A percentile compares a stretch with the other conserved stretches of the same genome.
phyloP scores from a whole-genome alignment of 2,888 invertebrate genomes.

The Arrhopalites spinosus region DNA sequence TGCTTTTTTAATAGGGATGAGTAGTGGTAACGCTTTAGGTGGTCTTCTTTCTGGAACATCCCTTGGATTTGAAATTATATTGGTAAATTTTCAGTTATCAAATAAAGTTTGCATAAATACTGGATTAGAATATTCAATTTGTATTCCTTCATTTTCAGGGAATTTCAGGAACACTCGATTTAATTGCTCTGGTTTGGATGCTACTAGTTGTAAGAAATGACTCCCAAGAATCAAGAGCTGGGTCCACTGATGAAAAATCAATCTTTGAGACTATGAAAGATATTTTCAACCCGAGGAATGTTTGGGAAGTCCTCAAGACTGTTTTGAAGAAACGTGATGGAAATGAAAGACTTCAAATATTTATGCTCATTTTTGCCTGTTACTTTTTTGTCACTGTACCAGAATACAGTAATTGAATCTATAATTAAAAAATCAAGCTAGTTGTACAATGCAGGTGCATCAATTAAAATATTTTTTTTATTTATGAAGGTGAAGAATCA shows the following conservation, averaged over 20 bases:
- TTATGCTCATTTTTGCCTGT: constrained; percentile 22
- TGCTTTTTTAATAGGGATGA: constrained; percentile 56
- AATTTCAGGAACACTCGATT: constrained; percentile 11
- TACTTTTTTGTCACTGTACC: constrained; percentile 23
- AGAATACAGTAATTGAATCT: constrained; percentile 17
- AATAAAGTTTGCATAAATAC: too few species aligned
- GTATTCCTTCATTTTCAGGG: background rate
- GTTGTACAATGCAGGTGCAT: background rate
- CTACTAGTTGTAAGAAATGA: background rate
- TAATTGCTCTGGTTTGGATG: constrained; percentile 18
- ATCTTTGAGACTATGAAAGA: background rate
- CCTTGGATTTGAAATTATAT: background rate
- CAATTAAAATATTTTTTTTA: background rate
- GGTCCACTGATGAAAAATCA: background rate
- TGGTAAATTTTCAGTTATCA: background rate
- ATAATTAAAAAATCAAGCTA: too few species aligned
- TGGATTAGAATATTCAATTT: background rate
- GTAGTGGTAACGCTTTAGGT: constrained; percentile 20
- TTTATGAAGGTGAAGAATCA: constrained; percentile 48
- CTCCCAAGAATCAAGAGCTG: background rate
- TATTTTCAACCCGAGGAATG: constrained; percentile 2
- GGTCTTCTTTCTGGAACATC: constrained; percentile 8
- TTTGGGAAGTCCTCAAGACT: background rate
- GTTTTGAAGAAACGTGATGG: constrained; percentile 8
- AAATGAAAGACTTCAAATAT: constrained; percentile 21